A percentile compares a stretch with the other conserved stretches of the same genome.
Conservation (phyloP, 2,888 invertebrate species). For the Microctonus hyperodae region DNA sequence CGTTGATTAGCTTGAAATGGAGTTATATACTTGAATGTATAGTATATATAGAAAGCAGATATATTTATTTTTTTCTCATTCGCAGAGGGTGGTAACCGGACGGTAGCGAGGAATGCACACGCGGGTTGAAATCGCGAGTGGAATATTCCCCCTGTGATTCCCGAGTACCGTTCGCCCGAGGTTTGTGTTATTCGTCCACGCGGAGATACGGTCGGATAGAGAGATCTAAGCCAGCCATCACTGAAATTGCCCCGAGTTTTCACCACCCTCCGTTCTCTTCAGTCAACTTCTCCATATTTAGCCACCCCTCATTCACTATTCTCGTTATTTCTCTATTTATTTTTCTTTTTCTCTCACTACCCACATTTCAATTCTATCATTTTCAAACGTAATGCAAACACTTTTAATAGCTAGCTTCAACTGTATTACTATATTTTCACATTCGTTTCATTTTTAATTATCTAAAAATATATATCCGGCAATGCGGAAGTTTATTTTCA, state of each 20-base stretch:
- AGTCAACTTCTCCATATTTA: constrained; percentile 25
- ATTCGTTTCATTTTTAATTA: background rate
- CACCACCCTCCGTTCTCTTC: constrained; percentile 42
- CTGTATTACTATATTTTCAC: too few species aligned
- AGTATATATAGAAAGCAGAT: background rate
- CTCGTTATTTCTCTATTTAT: background rate
- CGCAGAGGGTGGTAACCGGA: background rate
- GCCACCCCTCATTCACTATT: background rate
- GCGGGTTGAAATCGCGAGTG: constrained; percentile 36
- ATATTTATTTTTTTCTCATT: background rate
- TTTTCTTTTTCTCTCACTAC: background rate
- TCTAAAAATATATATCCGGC: background rate
- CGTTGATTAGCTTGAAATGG: constrained; percentile 50
- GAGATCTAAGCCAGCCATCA: constrained; percentile 58
- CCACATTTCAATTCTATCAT: background rate
- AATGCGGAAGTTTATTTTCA: background rate
- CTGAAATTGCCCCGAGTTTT: constrained; percentile 58
- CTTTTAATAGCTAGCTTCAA: too few species aligned
- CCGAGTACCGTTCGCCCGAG: constrained; percentile 17
- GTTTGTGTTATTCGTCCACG: constrained; percentile 47
- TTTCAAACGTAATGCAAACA: too few species aligned
- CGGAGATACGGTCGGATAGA: constrained; percentile 44
- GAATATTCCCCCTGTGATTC: constrained; percentile 37
- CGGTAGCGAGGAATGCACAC: constrained; percentile 27
- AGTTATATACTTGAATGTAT: background rate